Percentiles rank a stretch among this genome's conserved stretches.
Evolutionary conservation across 1,140 invertebrate genomes (phyloP).

Genomic region (Probaryconus sp.): DNA sequence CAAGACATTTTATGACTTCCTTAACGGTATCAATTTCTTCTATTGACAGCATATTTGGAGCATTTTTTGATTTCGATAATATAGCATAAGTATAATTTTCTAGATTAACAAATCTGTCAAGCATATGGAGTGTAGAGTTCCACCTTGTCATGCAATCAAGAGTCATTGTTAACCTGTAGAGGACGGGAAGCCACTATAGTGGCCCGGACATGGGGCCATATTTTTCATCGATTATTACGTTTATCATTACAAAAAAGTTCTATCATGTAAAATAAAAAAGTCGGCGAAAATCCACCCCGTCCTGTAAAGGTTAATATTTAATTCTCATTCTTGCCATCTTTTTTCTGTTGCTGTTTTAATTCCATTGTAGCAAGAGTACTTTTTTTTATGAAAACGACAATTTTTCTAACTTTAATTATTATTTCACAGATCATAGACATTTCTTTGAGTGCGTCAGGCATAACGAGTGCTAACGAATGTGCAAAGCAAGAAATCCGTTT

Average conservation of each 20-base stretch:
- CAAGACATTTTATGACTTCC: conserved; percentile 64
- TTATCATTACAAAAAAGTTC: too few relatives aligned
- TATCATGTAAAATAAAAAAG: too few relatives aligned
- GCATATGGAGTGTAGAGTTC: conserved; percentile 67
- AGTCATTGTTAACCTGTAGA: too few relatives aligned
- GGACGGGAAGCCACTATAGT: too few relatives aligned
- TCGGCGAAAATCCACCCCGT: too few relatives aligned
- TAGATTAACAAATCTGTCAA: conserved; percentile 59
- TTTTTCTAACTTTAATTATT: too few relatives aligned
- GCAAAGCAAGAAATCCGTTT: too few relatives aligned
- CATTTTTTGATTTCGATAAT: conserved; percentile 13
- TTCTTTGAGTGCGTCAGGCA: too few relatives aligned
- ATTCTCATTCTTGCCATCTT: conserved; percentile 36
- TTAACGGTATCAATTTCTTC: conserved; percentile 63
- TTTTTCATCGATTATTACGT: too few relatives aligned
- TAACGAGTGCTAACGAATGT: too few relatives aligned
- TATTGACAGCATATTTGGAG: conserved; percentile 30
- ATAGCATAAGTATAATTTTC: conserved; percentile 65
- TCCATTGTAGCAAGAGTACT: conserved; percentile 17
- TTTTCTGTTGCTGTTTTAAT: conserved; percentile 36
- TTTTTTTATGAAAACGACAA: conserved; percentile 25
- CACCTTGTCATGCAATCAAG: conserved; percentile 65
- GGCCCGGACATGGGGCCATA: too few relatives aligned
- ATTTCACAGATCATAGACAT: too few relatives aligned
- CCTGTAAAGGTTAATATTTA: conserved; percentile 27